These are phyloP conservation scores for Hormiphora californensis DNA, from an alignment of 37 sponge, comb jelly and placozoan species.

Conservation along the genomic window DNA sequence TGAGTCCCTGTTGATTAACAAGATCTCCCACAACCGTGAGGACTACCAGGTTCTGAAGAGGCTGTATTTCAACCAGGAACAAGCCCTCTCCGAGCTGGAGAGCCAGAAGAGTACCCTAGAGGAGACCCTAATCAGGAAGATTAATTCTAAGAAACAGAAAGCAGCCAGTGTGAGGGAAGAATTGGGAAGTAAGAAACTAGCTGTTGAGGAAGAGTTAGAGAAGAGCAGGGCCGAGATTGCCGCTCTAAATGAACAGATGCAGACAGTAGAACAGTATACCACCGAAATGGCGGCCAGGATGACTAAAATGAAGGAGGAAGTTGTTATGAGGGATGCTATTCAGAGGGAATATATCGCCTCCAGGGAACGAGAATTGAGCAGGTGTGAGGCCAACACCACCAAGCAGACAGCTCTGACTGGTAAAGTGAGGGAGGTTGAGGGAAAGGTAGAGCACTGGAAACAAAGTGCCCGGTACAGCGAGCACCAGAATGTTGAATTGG, in stretches of 20 bases:
- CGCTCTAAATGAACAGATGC: neutral
- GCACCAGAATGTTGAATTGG: neutral
- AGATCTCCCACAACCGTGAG: neutral
- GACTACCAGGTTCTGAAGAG: neutral
- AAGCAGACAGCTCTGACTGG: neutral
- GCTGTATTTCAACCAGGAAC: neutral
- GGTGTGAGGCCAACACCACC: neutral
- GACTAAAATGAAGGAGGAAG: neutral
- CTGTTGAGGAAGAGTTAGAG: neutral
- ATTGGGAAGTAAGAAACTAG: neutral
- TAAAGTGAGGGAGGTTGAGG: neutral
- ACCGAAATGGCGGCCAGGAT: neutral
- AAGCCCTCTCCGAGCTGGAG: conserved; percentile 16
- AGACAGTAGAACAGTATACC: neutral
- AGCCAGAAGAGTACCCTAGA: neutral
- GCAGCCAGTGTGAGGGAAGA: neutral
- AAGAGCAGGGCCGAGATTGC: neutral
- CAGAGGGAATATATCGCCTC: neutral
- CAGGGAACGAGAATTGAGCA: neutral
- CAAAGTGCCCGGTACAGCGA: neutral
- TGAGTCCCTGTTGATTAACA: neutral
- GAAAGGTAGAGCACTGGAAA: neutral
- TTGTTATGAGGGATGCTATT: neutral
- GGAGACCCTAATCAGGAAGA: neutral
- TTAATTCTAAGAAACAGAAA: neutral